Base-by-base conservation (phyloP, 1,140 invertebrate genomes). In the Gryon sp. region DNA sequence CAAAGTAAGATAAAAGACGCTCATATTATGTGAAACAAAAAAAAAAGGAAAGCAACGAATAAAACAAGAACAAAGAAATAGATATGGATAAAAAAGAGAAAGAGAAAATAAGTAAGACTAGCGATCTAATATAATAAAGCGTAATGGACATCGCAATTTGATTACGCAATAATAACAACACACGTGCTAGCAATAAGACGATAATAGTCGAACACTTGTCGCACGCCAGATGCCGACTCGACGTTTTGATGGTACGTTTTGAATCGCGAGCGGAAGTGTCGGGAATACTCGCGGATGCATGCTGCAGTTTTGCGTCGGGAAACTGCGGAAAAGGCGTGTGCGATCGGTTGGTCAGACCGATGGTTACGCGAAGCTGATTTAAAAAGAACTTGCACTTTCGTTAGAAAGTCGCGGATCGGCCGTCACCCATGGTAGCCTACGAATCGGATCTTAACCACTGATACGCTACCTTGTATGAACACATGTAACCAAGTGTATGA, bases 381-480 rank as follows among this genome's bases (percentile, higher is more conserved):
- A 84, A 85, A 86, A 88, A 85, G 83, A 70, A 88, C 86, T 88
- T 88, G 84, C 86, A 88, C 86, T 88, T 88, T 88, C 86, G 85
- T 87, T 88, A 88, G 86, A 88, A 88, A 88, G 86, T 86, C 70
- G 79, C 76, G 81, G 82, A 86, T 86, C 81, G 80, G 75, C 79
- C 82, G 79, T 83, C 84, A 86, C 80, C 84, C 85, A 76, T 85
- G 82, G 82, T 80, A 74, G 76, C 77, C 69, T 52, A 69, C 76
- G 69, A 73, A 78, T 73, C 69, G 66, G 74, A 77, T 72, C 74
- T 32, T 6, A 65, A 26, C 41, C 36, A 55, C 74, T 62, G 74
- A 72, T 72, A 72, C 38, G 65, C 53, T 66, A 65, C 72, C 72
- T 66, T 66, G 62, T 66, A 75, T 53, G 46, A 53, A 48, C 55